These are phyloP conservation scores for Platyscelio sp. DNA, from an alignment of 2,888 invertebrate genomes.

Conservation along the genomic window DNA sequence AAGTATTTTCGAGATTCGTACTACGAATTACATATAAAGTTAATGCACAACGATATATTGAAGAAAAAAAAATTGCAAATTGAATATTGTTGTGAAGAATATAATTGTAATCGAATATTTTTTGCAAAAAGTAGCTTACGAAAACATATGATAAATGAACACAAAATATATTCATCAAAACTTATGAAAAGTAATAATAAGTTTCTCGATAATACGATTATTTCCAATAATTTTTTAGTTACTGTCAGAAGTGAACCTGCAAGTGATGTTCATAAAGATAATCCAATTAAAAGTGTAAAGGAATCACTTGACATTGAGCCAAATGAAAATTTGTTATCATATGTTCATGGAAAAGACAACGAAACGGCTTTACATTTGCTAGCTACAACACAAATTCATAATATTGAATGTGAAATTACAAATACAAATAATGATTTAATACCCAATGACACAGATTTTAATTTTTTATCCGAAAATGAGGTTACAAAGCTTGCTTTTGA, in stretches of 20 bases:
- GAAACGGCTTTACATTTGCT: too few species aligned
- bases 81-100: not conserved
- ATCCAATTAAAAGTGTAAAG: too few species aligned
- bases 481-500: not conserved
- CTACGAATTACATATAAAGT: conserved; percentile 21
- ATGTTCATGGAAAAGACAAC: too few species aligned
- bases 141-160: conserved; percentile 9
- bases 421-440: not conserved
- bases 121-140: conserved; percentile 7
- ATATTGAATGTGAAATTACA: too few species aligned
- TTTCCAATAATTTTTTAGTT: not conserved
- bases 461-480: not conserved
- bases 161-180: not conserved
- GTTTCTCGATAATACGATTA: not conserved
- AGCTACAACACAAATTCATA: too few species aligned
- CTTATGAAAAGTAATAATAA: not conserved
- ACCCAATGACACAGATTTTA: not conserved
- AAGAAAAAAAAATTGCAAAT: not conserved
- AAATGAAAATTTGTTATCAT: too few species aligned
- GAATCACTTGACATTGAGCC: too few species aligned
- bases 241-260: too few species aligned
- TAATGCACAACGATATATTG: not conserved
- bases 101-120: conserved; percentile 15
- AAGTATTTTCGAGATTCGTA: conserved; percentile 22
- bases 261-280: too few species aligned